Percentiles rank a stretch among this genome's conserved stretches.
These are phyloP conservation scores for Helicorthomorpha holstii DNA, from an alignment of 1,140 invertebrate genomes.

Conservation along the genomic window DNA sequence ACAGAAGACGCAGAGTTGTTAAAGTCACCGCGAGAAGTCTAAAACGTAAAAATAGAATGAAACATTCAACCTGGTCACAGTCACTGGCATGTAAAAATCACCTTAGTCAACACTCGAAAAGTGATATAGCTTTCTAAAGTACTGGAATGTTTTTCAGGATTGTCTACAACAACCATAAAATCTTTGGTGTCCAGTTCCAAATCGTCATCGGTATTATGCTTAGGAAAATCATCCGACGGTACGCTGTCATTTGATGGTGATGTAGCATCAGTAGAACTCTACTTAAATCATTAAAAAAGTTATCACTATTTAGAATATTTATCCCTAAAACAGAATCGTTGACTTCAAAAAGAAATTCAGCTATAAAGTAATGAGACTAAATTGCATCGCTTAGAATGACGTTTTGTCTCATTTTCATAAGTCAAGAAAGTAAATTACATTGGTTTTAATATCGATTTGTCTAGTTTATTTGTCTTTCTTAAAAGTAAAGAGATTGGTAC, in stretches of 20 bases:
- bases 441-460: no score
- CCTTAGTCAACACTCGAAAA: conserved; percentile 47
- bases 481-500: no score
- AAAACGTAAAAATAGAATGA: conserved; percentile 3
- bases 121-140: conserved; percentile 57
- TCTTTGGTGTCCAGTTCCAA: conserved; percentile 22
- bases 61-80: neutral
- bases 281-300: no score
- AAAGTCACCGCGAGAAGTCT: conserved; percentile 47
- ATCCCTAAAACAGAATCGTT: no score
- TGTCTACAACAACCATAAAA: conserved; percentile 49
- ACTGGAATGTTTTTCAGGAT: conserved; percentile 58
- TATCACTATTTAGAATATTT: no score
- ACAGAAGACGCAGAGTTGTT: conserved; percentile 47
- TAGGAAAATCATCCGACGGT: neutral
- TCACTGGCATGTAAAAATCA: conserved; percentile 13
- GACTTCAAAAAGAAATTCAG: no score
- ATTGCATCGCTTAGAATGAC: no score
- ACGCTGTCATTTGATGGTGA: conserved; percentile 5
- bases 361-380: no score
- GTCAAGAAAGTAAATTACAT: no score
- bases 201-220: conserved; percentile 2
- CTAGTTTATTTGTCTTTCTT: no score
- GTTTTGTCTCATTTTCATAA: no score
- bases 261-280: neutral